phyloP scores from a whole-genome alignment of 2,113 vertebrate genomes.

The Chloroceryle aenea region DNA sequence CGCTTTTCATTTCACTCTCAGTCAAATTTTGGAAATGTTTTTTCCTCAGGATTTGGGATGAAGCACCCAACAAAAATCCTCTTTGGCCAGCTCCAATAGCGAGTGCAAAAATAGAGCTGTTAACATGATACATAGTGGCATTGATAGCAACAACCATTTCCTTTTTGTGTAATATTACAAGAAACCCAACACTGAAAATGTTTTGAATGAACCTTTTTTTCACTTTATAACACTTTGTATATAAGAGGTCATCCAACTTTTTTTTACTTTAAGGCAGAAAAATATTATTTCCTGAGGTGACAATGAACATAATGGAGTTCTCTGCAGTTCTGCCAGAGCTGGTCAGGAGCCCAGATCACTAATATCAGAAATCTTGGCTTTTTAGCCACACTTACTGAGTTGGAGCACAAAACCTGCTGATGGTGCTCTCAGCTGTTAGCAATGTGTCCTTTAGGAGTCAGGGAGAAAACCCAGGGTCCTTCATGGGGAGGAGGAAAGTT shows the following conservation, averaged over 20 bases:
- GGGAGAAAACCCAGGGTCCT: background rate
- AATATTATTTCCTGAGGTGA: slow-evolving; percentile 34
- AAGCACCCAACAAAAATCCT: background rate
- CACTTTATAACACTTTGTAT: background rate
- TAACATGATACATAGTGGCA: slow-evolving; percentile 1
- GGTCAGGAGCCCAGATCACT: slow-evolving; percentile 19
- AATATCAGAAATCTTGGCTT: background rate
- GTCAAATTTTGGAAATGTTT: background rate
- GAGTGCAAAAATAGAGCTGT: slow-evolving; percentile 39
- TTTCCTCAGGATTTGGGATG: background rate
- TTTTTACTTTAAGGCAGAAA: slow-evolving; percentile 15
- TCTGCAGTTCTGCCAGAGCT: slow-evolving; percentile 7
- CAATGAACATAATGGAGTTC: background rate
- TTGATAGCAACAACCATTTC: slow-evolving; percentile 40
- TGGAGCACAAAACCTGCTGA: background rate
- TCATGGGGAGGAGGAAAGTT: background rate
- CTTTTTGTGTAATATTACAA: slow-evolving; percentile 46
- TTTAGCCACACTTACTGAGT: background rate
- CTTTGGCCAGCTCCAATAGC: background rate
- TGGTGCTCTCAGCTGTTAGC: background rate
- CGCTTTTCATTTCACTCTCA: background rate
- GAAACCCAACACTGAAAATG: background rate
- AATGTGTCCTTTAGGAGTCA: accelerated
- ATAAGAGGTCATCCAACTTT: background rate
- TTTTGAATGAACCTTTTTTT: slow-evolving; percentile 36